These are phyloP conservation scores for Apogon hyalosoma DNA, from an alignment of 2,797 vertebrate species.

Conservation along the genomic window DNA sequence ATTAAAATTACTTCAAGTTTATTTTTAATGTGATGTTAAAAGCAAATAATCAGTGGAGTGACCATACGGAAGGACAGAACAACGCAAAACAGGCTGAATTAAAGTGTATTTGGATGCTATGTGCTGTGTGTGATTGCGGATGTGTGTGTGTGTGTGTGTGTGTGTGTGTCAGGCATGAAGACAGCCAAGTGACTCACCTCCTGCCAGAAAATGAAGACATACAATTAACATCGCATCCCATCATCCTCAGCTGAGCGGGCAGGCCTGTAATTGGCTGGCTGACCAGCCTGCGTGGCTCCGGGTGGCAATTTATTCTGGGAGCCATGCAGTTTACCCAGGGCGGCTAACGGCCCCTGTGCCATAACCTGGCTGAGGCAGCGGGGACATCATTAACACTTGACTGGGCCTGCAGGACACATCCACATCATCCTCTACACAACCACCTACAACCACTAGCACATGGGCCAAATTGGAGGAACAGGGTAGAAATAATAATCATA, in stretches of 20 bases:
- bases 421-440: conserved; percentile 66
- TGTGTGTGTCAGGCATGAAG: conserved; percentile 61
- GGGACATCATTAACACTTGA: conserved; percentile 85
- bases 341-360: conserved; percentile 80
- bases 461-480: conserved; percentile 63
- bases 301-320: conserved; percentile 85
- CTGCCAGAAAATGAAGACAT: conserved; percentile 83
- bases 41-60: neutral
- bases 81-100: conserved; percentile 2
- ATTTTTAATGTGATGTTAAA: neutral
- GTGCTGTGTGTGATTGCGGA: conserved; percentile 22
- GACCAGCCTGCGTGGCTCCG: conserved; percentile 82
- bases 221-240: conserved; percentile 84
- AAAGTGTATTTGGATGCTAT: conserved; percentile 40
- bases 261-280: conserved; percentile 83
- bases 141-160: conserved; percentile 39
- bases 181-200: conserved; percentile 81
- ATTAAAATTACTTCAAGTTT: conserved; percentile 29
- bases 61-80: neutral
- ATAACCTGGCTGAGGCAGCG: conserved; percentile 81
- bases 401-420: conserved; percentile 80
- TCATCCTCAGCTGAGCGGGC: conserved; percentile 83
- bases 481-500: conserved; percentile 69
- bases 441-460: conserved; percentile 66
- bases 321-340: conserved; percentile 80